Base-by-base conservation (phyloP, 1,140 invertebrate genomes). In the Atopsyche davidsoni region DNA sequence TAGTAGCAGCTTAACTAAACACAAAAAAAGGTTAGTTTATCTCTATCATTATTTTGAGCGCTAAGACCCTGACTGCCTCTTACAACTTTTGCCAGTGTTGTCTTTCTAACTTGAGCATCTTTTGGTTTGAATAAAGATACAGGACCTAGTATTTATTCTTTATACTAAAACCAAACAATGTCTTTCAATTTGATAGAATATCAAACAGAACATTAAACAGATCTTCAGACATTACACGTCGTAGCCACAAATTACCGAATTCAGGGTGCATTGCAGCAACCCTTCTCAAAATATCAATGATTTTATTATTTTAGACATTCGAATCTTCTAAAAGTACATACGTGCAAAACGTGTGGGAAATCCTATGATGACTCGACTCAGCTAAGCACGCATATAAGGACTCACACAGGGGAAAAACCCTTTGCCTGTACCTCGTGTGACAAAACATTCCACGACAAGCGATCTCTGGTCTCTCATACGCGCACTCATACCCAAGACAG, bases 321-420 rank as follows among this genome's bases (percentile, higher is more conserved):
- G 16, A 34, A 38, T 32, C 16, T 43, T 39, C 36, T 18, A 42
- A 50, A 10, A 53, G 41, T 3, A 53, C 41, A 34, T 36, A 21
- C 34, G 2, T 57, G 55, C 21, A 11, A 42, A 18, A 53, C 32
- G 10, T 57, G 55, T 19, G 46, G 47, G 14, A 53, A 57, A 48
- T 42, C 34, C 10, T 57, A 57, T 31, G 46, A 53, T 40, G 47
- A 57, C 35, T 7, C 40, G 11, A 34, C 19, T 4, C 50, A 53
- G 22, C 34, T 57, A 18, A 46, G 32, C 10, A 49, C 51, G 35
- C 62, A 63, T 52, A 41, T 51, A 2, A 47, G 58, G 21, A 55
- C 58, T 45, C 51, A 59, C 18, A 57, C 58, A n/a, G 60, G 60
- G 6, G 58, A 61, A 48, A 60, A 59, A 48, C 60, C 60, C 1